Percentiles rank a stretch among this genome's conserved stretches.
Evolutionary conservation across 2,797 vertebrate species (phyloP).

Genomic region (Fratercula arctica): DNA sequence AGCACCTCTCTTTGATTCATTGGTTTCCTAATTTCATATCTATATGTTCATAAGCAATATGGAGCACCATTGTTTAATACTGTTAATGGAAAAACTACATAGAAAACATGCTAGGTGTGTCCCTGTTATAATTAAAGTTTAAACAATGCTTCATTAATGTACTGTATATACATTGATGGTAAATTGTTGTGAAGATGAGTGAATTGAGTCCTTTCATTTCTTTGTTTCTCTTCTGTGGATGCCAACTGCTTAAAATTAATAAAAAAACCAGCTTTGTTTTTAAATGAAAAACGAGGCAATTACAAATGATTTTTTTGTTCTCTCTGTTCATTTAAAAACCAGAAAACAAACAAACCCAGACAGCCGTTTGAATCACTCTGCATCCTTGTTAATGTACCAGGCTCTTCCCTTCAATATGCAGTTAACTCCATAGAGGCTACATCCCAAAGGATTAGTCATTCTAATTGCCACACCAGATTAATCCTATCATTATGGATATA

Average conservation of each 20-base stretch:
- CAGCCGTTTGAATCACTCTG: conserved; percentile 60
- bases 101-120: conserved; percentile 87
- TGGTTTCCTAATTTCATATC: conserved; percentile 92
- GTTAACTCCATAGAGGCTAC: conserved; percentile 71
- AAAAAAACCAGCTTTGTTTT: conserved; percentile 85
- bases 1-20: conserved; percentile 90
- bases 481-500: conserved; percentile 61
- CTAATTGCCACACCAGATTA: conserved; percentile 64
- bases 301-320: conserved; percentile 76
- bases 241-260: conserved; percentile 89
- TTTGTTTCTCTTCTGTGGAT: conserved; percentile 92
- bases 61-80: conserved; percentile 97
- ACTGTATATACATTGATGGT: conserved; percentile 93
- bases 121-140: conserved; percentile 92
- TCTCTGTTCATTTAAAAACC: conserved; percentile 79
- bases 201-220: conserved; percentile 84
- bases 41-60: conserved; percentile 99
- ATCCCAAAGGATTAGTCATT: conserved; percentile 69
- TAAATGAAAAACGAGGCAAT: conserved; percentile 74
- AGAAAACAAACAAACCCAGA: conserved; percentile 71
- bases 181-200: conserved; percentile 90
- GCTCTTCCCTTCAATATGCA: conserved; percentile 68
- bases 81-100: conserved; percentile 91
- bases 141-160: conserved; percentile 95
- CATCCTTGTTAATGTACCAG: conserved; percentile 68